Evolutionary conservation across 1,140 invertebrate species (phyloP).

Genomic region (Dufourea novaeangliae): DNA sequence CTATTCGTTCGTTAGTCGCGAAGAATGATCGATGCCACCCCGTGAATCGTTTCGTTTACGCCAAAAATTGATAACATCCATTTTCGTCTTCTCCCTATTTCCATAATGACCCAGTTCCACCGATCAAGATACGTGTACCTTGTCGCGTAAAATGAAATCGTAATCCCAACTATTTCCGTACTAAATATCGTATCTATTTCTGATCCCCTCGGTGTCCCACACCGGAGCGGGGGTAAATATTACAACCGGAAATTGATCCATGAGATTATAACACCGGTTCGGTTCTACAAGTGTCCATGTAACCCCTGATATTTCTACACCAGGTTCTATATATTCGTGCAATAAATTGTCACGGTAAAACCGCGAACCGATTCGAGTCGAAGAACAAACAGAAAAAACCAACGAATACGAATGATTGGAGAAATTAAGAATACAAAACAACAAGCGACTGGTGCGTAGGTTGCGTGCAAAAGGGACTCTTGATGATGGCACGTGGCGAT

Average conservation of each 20-base stretch:
- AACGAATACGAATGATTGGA: constrained; percentile 50
- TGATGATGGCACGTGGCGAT: constrained; percentile 63
- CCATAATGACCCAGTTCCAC: constrained; percentile 46
- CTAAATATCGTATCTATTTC: constrained; percentile 6
- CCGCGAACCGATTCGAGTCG: constrained; percentile 23
- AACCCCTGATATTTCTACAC: neutral
- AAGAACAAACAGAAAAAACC: neutral
- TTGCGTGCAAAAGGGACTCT: constrained; percentile 47
- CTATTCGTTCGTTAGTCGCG: too few species aligned
- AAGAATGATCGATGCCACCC: too few species aligned
- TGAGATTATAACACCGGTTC: neutral
- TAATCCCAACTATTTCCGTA: constrained; percentile 14
- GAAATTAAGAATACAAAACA: constrained; percentile 32
- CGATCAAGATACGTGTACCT: constrained; percentile 19
- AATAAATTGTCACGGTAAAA: constrained; percentile 17
- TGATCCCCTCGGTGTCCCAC: neutral
- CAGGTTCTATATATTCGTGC: too few species aligned
- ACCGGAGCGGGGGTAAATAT: constrained; percentile 23
- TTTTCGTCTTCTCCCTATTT: constrained; percentile 53
- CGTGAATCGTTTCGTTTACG: constrained; percentile 8
- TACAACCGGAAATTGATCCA: neutral
- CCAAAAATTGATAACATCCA: constrained; percentile 28
- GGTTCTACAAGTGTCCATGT: neutral
- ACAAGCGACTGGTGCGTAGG: constrained; percentile 30
- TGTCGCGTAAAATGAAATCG: neutral